Conservation (phyloP, 2,797 vertebrate genomes). For the Pseudotriccus pelzelni region DNA sequence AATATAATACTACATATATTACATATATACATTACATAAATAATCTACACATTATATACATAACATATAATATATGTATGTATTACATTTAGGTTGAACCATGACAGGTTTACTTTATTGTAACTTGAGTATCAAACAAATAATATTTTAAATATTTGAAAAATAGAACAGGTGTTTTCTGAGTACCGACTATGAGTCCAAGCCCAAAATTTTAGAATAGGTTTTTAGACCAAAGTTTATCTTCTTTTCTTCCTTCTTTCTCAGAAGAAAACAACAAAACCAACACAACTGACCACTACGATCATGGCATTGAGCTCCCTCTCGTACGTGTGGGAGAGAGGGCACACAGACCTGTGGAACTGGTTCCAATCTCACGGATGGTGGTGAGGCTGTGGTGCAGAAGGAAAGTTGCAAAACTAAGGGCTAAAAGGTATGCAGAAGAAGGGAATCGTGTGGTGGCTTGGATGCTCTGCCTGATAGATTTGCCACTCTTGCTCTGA, state of each 20-base stretch:
- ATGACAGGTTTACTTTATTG: background rate
- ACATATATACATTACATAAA: background rate
- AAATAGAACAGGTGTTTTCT: background rate
- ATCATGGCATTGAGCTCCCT: background rate
- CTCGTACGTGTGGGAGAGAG: background rate
- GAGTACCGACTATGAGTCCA: background rate
- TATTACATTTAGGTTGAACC: background rate
- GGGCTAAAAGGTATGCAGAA: background rate
- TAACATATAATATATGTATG: background rate
- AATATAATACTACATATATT: background rate
- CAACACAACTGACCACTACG: background rate
- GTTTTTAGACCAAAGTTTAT: background rate
- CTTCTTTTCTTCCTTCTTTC: background rate
- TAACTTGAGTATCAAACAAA: background rate
- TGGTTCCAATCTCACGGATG: background rate
- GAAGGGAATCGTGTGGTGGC: background rate
- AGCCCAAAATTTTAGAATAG: background rate
- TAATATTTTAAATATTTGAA: background rate
- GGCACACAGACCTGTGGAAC: background rate
- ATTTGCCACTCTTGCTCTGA: background rate
- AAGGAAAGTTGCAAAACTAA: background rate
- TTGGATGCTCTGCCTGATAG: background rate
- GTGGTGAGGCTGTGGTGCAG: background rate
- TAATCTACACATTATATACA: rapidly evolving
- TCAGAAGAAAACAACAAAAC: background rate